Conservation (phyloP, 92 coral and sea anemone species). For the Siderastrea radians region DNA sequence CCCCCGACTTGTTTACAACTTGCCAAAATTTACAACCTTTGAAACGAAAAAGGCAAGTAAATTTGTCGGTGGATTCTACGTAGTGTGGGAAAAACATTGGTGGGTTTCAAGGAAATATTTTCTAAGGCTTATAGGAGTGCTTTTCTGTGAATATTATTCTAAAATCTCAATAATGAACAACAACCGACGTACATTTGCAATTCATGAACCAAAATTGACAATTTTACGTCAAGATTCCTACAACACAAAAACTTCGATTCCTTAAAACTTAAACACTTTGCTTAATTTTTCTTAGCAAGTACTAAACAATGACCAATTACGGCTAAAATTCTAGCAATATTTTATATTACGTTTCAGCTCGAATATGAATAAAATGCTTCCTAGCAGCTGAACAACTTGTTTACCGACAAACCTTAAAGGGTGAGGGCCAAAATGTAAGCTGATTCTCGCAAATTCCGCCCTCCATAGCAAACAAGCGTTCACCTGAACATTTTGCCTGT, state of each 20-base stretch:
- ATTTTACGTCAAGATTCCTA: background rate
- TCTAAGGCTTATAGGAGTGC: background rate
- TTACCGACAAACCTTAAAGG: slow-evolving; percentile 12
- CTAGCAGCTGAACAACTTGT: slow-evolving; percentile 42
- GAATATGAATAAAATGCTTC: slow-evolving; percentile 20
- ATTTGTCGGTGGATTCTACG: background rate
- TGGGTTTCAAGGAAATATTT: background rate
- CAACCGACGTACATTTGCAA: slow-evolving; percentile 6
- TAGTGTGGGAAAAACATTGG: background rate
- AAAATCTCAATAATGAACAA: background rate
- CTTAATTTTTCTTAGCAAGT: background rate
- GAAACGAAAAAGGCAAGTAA: background rate
- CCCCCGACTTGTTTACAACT: slow-evolving; percentile 5
- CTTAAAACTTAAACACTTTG: background rate
- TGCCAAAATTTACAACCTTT: slow-evolving; percentile 3
- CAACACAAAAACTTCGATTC: background rate
- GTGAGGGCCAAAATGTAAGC: slow-evolving; percentile 17
- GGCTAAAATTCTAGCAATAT: background rate
- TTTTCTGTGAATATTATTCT: too few relatives aligned
- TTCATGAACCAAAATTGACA: background rate
- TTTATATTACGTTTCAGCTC: background rate
- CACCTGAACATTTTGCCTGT: background rate
- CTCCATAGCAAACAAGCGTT: background rate
- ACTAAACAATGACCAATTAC: background rate
- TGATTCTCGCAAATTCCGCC: background rate